Evolutionary conservation across 2,888 invertebrate genomes (phyloP), one percentile per base, ranked within the genome.

Genomic region (Lithophane socia): DNA sequence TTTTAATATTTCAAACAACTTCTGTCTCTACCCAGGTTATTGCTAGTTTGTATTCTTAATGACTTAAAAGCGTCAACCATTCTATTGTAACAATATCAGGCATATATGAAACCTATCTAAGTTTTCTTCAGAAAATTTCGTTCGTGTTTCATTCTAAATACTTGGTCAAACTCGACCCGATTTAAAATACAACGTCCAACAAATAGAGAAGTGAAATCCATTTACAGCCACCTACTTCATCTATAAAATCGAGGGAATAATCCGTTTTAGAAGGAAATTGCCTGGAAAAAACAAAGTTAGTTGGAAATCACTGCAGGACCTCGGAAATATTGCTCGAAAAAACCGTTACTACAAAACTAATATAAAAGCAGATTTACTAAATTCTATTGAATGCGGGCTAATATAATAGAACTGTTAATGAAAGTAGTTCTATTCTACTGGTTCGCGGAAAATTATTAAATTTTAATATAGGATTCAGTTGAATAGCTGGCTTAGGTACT

Each of bases 241-340:
- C 54, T 73, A 67, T 85, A 67, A 74, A 83, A 76, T 71, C 64
- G 75, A 70, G 21, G 56, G 12, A 75, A 76, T 83, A 81, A 85
- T 65, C 75, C 60, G 58, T 69, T 88, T 85, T 74, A 72, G 72
- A 69, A 74, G 80, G 77, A 86, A 86, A 87, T 86, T 82, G 75
- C 76, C 29, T 73, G 74, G 68, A 72, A 83, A 86, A 84, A 82
- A 82, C 76, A 42, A 65, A 79, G 73, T 82, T 80, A 78, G 75
- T 74, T 66, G 42, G 61, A 83, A 85, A 85, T 81, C 61, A 73
- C 61, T 79, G 52, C 63, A 68, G 74, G 73, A 70, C 76, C 61
- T 73, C 9, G 71, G 58, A 49, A 77, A 86, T 73, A 75, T 78
- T 77, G 63, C 61, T 72, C 4, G 49, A 29, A 47, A 73, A 80